phyloP scores from a whole-genome alignment of 2,113 vertebrate species.

The Pungitius pungitius region DNA sequence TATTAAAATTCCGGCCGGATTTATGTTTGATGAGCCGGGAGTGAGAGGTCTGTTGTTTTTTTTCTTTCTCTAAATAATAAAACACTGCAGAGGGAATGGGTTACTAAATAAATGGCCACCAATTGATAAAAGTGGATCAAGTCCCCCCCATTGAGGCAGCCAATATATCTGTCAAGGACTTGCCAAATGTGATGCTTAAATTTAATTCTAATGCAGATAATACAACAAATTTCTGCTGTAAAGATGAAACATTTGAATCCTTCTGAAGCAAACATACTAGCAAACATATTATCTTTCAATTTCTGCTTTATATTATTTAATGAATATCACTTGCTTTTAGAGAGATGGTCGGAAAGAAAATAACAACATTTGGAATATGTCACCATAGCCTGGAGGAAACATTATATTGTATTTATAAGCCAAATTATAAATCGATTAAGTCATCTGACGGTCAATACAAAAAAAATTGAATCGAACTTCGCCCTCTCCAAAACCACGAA shows the following conservation, averaged over 20 bases:
- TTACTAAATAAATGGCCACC: neutral
- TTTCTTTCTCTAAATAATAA: conserved; percentile 23
- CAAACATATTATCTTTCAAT: neutral
- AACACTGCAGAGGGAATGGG: neutral
- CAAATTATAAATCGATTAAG: neutral
- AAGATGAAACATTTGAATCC: neutral
- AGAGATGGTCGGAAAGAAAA: neutral
- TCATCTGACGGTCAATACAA: neutral
- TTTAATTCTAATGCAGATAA: neutral
- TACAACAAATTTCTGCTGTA: neutral
- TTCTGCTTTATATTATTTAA: neutral
- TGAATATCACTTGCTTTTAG: neutral
- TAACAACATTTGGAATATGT: neutral
- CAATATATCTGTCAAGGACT: neutral
- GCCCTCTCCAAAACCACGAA: neutral
- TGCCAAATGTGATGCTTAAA: neutral
- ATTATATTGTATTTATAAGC: neutral
- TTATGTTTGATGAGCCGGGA: conserved; percentile 31
- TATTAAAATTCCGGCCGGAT: conserved; percentile 32
- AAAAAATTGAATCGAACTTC: neutral
- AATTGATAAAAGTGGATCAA: neutral
- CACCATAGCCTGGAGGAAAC: neutral
- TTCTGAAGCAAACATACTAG: neutral
- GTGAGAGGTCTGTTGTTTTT: neutral
- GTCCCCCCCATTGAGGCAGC: neutral